Evolutionary conservation across 2,113 vertebrate genomes (phyloP), one percentile per base, ranked within the genome.

Genomic region (Callionymus lyra): DNA sequence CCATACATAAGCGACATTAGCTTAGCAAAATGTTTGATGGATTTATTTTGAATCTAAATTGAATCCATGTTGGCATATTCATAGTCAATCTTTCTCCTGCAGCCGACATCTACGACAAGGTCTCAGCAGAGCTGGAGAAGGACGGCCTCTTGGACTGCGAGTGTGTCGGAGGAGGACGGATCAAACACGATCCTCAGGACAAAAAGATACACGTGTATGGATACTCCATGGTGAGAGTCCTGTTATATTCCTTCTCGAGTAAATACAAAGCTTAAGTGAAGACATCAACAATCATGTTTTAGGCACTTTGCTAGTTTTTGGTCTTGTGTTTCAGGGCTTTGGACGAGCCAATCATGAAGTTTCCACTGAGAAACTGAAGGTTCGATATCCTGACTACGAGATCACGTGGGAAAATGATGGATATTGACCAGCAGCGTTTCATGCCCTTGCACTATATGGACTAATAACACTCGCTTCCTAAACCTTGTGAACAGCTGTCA

Each of bases 351-450:
- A 92, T 46, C 95, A 98, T 5, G 80, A 86, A 0, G 46, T 91
- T 16, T 76, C 91, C 1, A 91, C 88, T 0, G 88, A 93, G 76
- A 91, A 93, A 63, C 80, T 98, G 74, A 89, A 90, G 70, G 71
- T 68, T 1, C 37, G 54, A 21, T 98, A 93, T 47, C 90, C 92
- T 0, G 85, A 89, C 65, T 95, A 92, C 1, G 83, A 90, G 56
- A 79, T 98, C 70, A 95, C 91, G 32, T 98, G 94, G 94, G 82
- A 85, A 0, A 86, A 98, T 0, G 92, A 96, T 21, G 95, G 95
- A 44, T 98, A 98, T 67, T 98, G 76, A 92, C 15, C 21, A 4
- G 4, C 21, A 27, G 21, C 8, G 21, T 27, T 27, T 27, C 21
- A 27, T 4, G 21, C 4, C 21, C n/a, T n/a, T 4, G 21, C 21